Percentiles rank a stretch among this genome's conserved stretches.
phyloP scores from a whole-genome alignment of 2,113 vertebrate species.

The Colius striatus region DNA sequence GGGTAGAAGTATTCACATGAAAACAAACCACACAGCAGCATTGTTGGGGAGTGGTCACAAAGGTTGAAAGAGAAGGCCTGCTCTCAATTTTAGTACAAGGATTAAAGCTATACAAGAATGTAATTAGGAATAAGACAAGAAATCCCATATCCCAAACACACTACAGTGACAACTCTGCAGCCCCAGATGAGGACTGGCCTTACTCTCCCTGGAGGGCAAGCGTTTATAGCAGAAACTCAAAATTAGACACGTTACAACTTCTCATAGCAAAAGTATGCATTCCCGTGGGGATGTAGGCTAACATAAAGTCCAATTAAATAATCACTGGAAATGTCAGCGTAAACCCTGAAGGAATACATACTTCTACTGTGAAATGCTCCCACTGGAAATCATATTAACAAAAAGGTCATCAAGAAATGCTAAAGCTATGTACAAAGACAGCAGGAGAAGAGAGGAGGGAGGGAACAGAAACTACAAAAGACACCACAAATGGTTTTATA shows the following conservation, averaged over 20 bases:
- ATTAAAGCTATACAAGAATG: neutral
- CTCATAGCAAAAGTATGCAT: slow-evolving; percentile 66
- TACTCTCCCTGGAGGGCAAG: slow-evolving; percentile 11
- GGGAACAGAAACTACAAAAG: slow-evolving; percentile 40
- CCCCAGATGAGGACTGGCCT: neutral
- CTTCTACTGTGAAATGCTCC: slow-evolving; percentile 68
- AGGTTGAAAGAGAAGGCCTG: neutral
- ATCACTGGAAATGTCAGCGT: slow-evolving; percentile 68
- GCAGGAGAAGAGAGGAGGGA: neutral
- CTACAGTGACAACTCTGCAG: neutral
- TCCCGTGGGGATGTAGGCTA: slow-evolving; percentile 48
- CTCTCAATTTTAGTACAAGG: neutral
- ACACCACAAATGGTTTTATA: slow-evolving; percentile 30
- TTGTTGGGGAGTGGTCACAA: neutral
- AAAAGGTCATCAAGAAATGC: slow-evolving; percentile 68
- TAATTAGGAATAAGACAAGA: neutral
- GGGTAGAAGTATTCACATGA: neutral
- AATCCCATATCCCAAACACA: neutral
- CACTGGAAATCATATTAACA: slow-evolving; percentile 55
- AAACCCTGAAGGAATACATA: slow-evolving; percentile 64
- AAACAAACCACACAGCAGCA: neutral
- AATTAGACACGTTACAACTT: slow-evolving; percentile 70
- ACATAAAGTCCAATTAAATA: slow-evolving; percentile 72
- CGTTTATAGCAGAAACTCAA: slow-evolving; percentile 67
- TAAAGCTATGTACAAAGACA: neutral